Conservation (phyloP, 2,113 vertebrate genomes). For the Hyperopisus bebe region DNA sequence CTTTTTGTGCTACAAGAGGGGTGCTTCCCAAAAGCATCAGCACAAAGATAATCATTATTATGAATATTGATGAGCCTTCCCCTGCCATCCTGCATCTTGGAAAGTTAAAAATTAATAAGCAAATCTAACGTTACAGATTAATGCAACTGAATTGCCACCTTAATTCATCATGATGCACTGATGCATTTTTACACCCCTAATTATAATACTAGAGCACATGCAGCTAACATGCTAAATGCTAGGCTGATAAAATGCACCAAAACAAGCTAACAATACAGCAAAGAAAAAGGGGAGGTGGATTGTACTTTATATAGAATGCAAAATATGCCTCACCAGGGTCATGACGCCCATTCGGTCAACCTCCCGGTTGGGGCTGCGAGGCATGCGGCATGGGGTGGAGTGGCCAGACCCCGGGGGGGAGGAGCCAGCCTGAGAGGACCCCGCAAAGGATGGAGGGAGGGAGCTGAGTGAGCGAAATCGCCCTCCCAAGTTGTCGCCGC, state of each 20-base stretch:
- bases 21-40: not conserved
- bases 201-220: not conserved
- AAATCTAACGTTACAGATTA: not conserved
- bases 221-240: not conserved
- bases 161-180: not conserved
- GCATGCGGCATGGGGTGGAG: conserved; percentile 76
- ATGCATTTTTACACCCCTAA: not conserved
- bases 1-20: not conserved
- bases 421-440: conserved; percentile 67
- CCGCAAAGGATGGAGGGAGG: conserved; percentile 59
- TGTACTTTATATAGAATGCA: not conserved
- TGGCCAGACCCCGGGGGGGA: conserved; percentile 83
- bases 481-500: conserved; percentile 71
- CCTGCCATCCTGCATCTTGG: not conserved
- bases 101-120: not conserved
- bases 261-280: not conserved
- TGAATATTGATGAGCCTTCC: not conserved
- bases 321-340: conserved; percentile 72
- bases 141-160: not conserved
- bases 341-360: conserved; percentile 88
- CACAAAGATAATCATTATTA: not conserved
- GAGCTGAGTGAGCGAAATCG: conserved; percentile 79
- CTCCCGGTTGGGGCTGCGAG: conserved; percentile 82
- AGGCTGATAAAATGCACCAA: not conserved
- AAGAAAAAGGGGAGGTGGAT: not conserved